Evolutionary conservation across 2,888 invertebrate species (phyloP), one percentile per base, ranked within the genome.

Genomic region (Erebia ligea): DNA sequence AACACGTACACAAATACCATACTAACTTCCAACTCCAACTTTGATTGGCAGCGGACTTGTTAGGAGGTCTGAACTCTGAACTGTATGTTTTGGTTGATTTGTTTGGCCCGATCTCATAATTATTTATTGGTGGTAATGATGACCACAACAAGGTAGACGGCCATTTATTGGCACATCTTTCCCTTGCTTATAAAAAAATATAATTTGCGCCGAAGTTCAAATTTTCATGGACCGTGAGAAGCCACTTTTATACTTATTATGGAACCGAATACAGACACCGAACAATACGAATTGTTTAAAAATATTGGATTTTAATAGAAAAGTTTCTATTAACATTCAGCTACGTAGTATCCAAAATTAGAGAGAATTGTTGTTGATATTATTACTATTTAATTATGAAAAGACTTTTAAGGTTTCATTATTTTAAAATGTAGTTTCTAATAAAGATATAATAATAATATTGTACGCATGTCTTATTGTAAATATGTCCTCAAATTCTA

Each of bases 281-380:
- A 64, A 52, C 58, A 61, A 61, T 61, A 67, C 17, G 48, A 61
- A 70, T 34, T 40, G 69, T 74, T 73, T 69, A 70, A 74, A 74
- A 74, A 74, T 74, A 74, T 73, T 42, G 61, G 64, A 73, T 74
- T 67, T 71, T 42, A 71, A 40, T 61, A 61, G 40, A 67, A 50
- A 48, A 52, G 34, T 48, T 40, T 52, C 42, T 61, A 61, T 11
- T 9, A 52, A 67, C 52, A 56, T 42, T 34, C 19, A 25, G 5
- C 21, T 67, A 67, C 19, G 15, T 67, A 56, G 67, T 71, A 73
- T 73, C 69, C 67, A 73, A 73, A 69, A 69, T 67, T 71, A 69
- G 42, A 57, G 66, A 72, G 66, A 68, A 52, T n/a, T 48, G 34
- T n/a, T 25, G 19, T 48, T 50, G 4, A 13, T 45, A n/a, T n/a